Evolutionary conservation across 2,797 vertebrate genomes (phyloP), one percentile per base, ranked within the genome.

Genomic region (Melanotaenia boesemani): DNA sequence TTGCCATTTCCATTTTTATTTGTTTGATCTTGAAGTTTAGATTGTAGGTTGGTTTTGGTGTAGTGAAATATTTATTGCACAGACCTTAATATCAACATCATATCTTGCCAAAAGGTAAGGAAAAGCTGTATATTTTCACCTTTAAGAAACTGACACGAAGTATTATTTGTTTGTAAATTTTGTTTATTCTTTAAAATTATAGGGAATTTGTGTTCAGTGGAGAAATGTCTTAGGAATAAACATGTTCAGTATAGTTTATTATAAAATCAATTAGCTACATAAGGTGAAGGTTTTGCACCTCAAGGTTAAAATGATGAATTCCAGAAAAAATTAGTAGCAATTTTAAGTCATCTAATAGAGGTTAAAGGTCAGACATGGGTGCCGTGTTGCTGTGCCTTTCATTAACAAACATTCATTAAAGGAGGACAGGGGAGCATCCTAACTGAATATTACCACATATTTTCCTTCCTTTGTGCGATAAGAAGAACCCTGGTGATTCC

Each of bases 361-460:
- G 89, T 88, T 81, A 86, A 91, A 94, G 91, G 93, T 94, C 79
- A 73, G 65, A 55, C 60, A 39, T 50, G 69, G 88, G 88, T 72
- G 50, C 91, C 86, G 79, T 81, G 82, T 78, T 86, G 67, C 85
- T 84, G 81, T 87, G 81, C 84, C 79, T 88, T 93, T 91, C 92
- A 92, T 93, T 94, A 94, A 94, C 93, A 94, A 92, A 92, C 86
- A 89, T 93, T 94, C 84, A 94, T 94, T 93, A 93, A 91, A 93
- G 82, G 61, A 83, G 80, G 76, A 82, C 85, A 81, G 82, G 81
- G 86, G 87, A 89, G 84, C 77, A 89, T 85, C 81, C 87, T 90
- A 86, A 91, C 92, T 91, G 89, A 92, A 92, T 91, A 95, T 94
- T 92, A 87, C 89, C 90, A 92, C 87, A 88, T 89, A 86, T 88